A percentile compares a stretch with the other conserved stretches of the same genome.
These are phyloP conservation scores for Tenebrosternarchus preto DNA, from an alignment of 2,113 vertebrate species.

Conservation along the genomic window DNA sequence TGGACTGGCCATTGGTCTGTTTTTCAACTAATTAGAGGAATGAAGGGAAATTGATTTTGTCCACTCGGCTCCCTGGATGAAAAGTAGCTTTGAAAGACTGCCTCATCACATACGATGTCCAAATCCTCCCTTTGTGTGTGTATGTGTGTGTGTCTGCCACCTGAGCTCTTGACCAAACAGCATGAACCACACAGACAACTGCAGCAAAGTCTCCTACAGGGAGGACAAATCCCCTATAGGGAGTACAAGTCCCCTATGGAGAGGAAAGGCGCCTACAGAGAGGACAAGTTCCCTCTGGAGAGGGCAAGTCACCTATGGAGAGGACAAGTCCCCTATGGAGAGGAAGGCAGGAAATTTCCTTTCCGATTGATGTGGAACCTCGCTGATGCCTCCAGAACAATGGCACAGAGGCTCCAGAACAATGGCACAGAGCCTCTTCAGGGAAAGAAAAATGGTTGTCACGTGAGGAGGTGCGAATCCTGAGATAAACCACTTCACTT, in stretches of 20 bases:
- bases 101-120: background rate
- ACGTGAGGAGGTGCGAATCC: slow-evolving; percentile 46
- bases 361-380: slow-evolving; percentile 40
- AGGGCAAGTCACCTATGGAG: slow-evolving; percentile 39
- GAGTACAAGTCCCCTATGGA: slow-evolving; percentile 28
- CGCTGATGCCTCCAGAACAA: slow-evolving; percentile 38
- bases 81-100: slow-evolving; percentile 19
- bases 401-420: slow-evolving; percentile 12
- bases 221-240: slow-evolving; percentile 40
- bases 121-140: background rate
- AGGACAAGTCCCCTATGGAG: slow-evolving; percentile 31
- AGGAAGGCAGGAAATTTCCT: slow-evolving; percentile 24
- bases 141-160: background rate
- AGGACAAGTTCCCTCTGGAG: slow-evolving; percentile 37
- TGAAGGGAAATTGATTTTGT: slow-evolving; percentile 43
- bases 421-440: slow-evolving; percentile 10
- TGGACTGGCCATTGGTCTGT: background rate
- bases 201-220: slow-evolving; percentile 38
- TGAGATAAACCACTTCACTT: slow-evolving; percentile 50
- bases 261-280: slow-evolving; percentile 12
- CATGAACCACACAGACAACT: slow-evolving; percentile 9
- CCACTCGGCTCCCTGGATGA: background rate
- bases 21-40: slow-evolving; percentile 46
- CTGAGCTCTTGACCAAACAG: slow-evolving; percentile 36
- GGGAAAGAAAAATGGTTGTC: slow-evolving; percentile 45